phyloP scores from a whole-genome alignment of 2,888 invertebrate genomes.

The Gastrophysa polygoni region DNA sequence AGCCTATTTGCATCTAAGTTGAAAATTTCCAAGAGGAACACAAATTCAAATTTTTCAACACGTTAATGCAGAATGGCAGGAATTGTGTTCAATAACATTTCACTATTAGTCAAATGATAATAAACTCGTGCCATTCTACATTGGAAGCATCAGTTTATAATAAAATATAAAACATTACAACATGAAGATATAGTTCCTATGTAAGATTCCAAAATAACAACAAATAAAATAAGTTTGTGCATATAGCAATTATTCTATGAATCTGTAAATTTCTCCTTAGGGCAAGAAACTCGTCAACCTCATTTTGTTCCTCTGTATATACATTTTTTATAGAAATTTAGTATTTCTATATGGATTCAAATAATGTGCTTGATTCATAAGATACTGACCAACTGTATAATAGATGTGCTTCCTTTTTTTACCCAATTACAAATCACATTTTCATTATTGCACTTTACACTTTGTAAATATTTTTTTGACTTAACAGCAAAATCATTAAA shows the following conservation, averaged over 20 bases:
- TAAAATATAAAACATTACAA: constrained; percentile 50
- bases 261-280: constrained; percentile 35
- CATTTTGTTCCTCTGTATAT: constrained; percentile 46
- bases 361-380: constrained; percentile 39
- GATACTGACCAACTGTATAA: constrained; percentile 50
- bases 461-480: neutral
- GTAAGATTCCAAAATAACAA: constrained; percentile 43
- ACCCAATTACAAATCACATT: constrained; percentile 29
- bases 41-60: neutral
- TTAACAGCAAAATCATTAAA: neutral
- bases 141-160: constrained; percentile 29
- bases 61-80: neutral
- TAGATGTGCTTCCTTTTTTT: constrained; percentile 14
- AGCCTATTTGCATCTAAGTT: neutral
- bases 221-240: constrained; percentile 52
- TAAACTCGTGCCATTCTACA: constrained; percentile 3
- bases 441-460: constrained; percentile 39
- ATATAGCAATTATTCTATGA: constrained; percentile 49
- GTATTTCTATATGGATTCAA: constrained; percentile 30
- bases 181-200: constrained; percentile 47
- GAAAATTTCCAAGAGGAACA: neutral
- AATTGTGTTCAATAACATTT: neutral
- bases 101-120: neutral
- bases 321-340: constrained; percentile 23
- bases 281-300: constrained; percentile 43